Conservation (phyloP, 92 coral and sea anemone species). For the Nematostella vectensis region DNA sequence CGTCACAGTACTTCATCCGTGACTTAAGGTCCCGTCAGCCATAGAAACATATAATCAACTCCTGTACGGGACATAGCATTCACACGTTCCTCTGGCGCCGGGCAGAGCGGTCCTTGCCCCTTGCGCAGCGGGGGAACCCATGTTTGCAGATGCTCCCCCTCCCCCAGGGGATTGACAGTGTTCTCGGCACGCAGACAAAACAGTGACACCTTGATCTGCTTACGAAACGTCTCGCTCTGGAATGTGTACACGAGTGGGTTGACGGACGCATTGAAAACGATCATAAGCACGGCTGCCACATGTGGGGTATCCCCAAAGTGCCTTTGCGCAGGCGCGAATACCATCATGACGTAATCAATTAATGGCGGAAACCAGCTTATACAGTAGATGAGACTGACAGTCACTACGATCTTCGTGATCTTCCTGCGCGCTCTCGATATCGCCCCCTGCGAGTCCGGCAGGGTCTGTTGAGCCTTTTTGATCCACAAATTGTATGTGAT, state of each 20-base stretch:
- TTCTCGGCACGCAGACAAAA: slow-evolving; percentile 8
- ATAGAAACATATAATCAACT: slow-evolving; percentile 17
- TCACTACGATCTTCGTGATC: slow-evolving; percentile 21
- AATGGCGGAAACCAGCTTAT: slow-evolving; percentile 32
- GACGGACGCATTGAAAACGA: slow-evolving; percentile 27
- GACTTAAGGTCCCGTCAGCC: slow-evolving; percentile 29
- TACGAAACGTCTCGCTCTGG: slow-evolving; percentile 27
- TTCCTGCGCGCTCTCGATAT: slow-evolving; percentile 22
- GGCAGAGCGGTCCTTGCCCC: neutral
- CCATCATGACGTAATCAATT: slow-evolving; percentile 17
- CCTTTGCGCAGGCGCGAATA: slow-evolving; percentile 19
- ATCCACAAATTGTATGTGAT: slow-evolving; percentile 27
- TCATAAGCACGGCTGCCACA: slow-evolving; percentile 17
- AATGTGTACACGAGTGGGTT: slow-evolving; percentile 38
- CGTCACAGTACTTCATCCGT: no score
- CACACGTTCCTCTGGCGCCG: slow-evolving; percentile 7
- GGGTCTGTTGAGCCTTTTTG: slow-evolving; percentile 1
- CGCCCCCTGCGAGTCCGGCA: slow-evolving; percentile 1
- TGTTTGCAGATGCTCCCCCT: slow-evolving; percentile 5
- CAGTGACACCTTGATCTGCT: slow-evolving; percentile 12
- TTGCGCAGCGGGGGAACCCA: slow-evolving; percentile 30
- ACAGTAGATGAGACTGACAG: slow-evolving; percentile 24
- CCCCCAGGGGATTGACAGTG: slow-evolving; percentile 6
- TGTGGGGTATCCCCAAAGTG: slow-evolving; percentile 20
- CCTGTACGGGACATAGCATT: slow-evolving; percentile 1